Evolutionary conservation across 1,140 invertebrate genomes (phyloP), one percentile per base, ranked within the genome.

Genomic region (Plutomurus gul): DNA sequence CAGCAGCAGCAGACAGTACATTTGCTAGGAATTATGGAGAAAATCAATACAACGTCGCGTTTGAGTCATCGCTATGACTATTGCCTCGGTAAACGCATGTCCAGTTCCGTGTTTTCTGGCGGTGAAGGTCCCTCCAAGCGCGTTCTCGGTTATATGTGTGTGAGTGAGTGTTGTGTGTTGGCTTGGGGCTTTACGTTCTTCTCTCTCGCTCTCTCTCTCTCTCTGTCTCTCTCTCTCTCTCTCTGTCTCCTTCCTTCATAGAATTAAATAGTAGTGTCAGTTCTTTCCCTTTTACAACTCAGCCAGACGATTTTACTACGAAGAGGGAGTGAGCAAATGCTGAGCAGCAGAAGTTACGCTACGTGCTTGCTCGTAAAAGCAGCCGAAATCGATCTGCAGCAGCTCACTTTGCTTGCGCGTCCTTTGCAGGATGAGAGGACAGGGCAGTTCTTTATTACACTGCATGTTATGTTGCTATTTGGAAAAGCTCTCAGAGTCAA

Each of bases 311-410:
- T 47, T 47, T 47, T 47, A 47, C 43, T 47, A 47, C 43, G 0
- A 18, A 7, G 3, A 6, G 1, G 40, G 11, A 4, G 11, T 43
- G 43, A 16, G 43, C 43, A 46, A 20, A 18, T 16, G n/a, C n/a
- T 16, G 13, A 4, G 13, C 11, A n/a, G 20, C 20, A n/a, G 20
- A 46, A 46, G 47, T 51, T 51, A 22, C 47, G 25, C 47, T 51
- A 51, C 47, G 20, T 51, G 47, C 47, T 46, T 75, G 43, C 47
- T 75, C 73, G 73, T 75, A 75, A 75, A 75, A 75, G 11, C 39
- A 49, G 46, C 39, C 40, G 46, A 46, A 49, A 75, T 75, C 73
- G 73, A 75, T 75, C 73, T 30, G 36, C n/a, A n/a, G n/a, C n/a
- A n/a, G 20, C n/a, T 6, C 7, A 3, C 20, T 75, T 75, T 43